These are phyloP conservation scores for Pogonomyrmex barbatus DNA, from an alignment of 1,140 invertebrate genomes.

Conservation along the genomic window DNA sequence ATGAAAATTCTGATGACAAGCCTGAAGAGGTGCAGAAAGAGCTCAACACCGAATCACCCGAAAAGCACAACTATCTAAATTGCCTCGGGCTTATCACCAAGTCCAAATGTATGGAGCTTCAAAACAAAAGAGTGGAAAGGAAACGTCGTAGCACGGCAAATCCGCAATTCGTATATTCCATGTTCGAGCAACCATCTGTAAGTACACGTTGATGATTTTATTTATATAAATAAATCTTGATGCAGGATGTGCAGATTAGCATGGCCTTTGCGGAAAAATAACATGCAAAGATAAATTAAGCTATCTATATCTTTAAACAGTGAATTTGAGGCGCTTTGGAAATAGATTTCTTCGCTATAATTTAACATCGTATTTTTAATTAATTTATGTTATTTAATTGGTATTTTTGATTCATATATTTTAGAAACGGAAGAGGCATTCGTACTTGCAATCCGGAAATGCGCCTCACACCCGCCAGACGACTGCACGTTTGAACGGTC, in stretches of 20 bases:
- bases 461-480: slow-evolving; percentile 86
- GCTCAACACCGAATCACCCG: slow-evolving; percentile 49
- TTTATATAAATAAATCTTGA: slow-evolving; percentile 38
- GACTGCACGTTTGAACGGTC: slow-evolving; percentile 81
- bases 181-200: slow-evolving; percentile 81
- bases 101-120: slow-evolving; percentile 83
- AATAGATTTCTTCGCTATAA: not conserved
- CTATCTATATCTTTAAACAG: not conserved
- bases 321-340: not conserved
- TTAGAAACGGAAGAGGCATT: slow-evolving; percentile 85
- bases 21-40: slow-evolving; percentile 59
- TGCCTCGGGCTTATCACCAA: slow-evolving; percentile 84
- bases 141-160: slow-evolving; percentile 87
- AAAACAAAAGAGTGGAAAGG: slow-evolving; percentile 86
- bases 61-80: slow-evolving; percentile 80
- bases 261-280: not conserved
- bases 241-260: not conserved
- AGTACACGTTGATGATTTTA: slow-evolving; percentile 50
- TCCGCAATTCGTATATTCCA: slow-evolving; percentile 87
- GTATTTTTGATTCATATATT: slow-evolving; percentile 55
- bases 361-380: not conserved
- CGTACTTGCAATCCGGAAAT: slow-evolving; percentile 84
- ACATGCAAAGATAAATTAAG: slow-evolving; percentile 10
- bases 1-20: slow-evolving; percentile 53
- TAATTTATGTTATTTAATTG: not conserved